Percentiles rank a stretch among this genome's conserved stretches.
phyloP scores from a whole-genome alignment of 2,888 invertebrate species.

The Drosophila helvetica region DNA sequence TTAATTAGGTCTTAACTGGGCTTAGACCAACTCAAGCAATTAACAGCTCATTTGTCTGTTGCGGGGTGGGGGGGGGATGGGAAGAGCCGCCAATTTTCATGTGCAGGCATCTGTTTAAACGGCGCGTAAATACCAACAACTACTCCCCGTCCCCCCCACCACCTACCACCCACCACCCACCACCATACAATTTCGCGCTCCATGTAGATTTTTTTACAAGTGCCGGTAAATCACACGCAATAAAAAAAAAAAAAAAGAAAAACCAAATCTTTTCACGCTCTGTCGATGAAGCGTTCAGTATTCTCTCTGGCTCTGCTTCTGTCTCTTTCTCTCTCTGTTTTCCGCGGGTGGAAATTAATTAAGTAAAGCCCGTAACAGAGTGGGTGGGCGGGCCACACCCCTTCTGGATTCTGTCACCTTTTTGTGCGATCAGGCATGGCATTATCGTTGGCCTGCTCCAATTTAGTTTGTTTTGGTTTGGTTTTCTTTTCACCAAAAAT shows the following conservation, averaged over 20 bases:
- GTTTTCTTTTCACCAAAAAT: too few relatives aligned
- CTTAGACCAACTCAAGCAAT: conserved; percentile 46
- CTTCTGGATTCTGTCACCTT: background rate
- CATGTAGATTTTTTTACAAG: conserved; percentile 36
- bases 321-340: background rate
- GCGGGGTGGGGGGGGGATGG: too few relatives aligned
- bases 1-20: conserved; percentile 38
- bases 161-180: background rate
- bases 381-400: background rate
- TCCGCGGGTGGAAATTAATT: conserved; percentile 52
- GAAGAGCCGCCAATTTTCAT: conserved; percentile 45
- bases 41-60: conserved; percentile 65
- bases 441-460: background rate
- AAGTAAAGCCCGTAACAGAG: conserved; percentile 2
- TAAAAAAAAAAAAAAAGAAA: conserved; percentile 15
- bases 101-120: conserved; percentile 65
- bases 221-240: conserved; percentile 25
- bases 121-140: conserved; percentile 42
- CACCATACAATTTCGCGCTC: conserved; percentile 10
- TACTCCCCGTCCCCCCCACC: conserved; percentile 1
- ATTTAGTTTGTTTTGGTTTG: background rate
- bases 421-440: background rate
- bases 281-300: conserved; percentile 74
- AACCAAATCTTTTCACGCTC: conserved; percentile 72
- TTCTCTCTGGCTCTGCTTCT: conserved; percentile 14